Base-by-base conservation (phyloP, 2,888 invertebrate species). In the Coremacera marginata region DNA sequence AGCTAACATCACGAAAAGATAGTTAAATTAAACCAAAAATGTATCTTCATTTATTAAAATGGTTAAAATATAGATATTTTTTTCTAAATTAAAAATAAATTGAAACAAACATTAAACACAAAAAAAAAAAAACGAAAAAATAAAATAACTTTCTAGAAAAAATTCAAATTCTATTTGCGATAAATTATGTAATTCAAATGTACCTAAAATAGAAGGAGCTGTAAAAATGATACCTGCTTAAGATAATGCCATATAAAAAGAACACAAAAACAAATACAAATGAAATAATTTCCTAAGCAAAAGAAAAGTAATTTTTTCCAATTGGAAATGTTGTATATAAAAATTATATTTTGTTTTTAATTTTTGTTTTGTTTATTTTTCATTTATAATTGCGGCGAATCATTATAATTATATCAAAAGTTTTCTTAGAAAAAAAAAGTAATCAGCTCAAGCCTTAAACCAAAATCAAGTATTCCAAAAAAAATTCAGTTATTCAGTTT, bases 151-250 rank as follows among this genome's bases (percentile, higher is more conserved):
- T 60, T 37, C n/a, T n/a, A 19, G n/a, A 65, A 11, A 22, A 68
- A 22, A 49, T 52, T 52, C 14, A 11, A 70, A 22, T 31, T n/a
- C 55, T 63, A 63, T 25, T 44, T 44, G 11, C 27, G 34, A 63
- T n/a, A 37, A 83, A 83, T 81, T 80, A 78, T 77, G 80, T 81
- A 81, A 78, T 82, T 79, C 77, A 65, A 81, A 82, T 83, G 87
- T 88, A 88, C 88, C 88, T 88, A 84, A 84, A 85, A 83, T 83
- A 88, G 87, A 87, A 86, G 85, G 88, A 88, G 88, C 88, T 88
- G 88, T 88, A 88, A 87, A 88, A 88, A 83, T 80, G 88, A 86
- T 88, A 88, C 88, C 88, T 88, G 88, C 88, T 88, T 88, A 84
- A 87, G 84, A 85, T 70, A 78, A 77, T 71, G 78, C 79, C 70